A percentile compares a stretch with the other conserved stretches of the same genome.
These are phyloP conservation scores for Eremophila alpestris DNA, from an alignment of 2,797 vertebrate species.

Conservation along the genomic window DNA sequence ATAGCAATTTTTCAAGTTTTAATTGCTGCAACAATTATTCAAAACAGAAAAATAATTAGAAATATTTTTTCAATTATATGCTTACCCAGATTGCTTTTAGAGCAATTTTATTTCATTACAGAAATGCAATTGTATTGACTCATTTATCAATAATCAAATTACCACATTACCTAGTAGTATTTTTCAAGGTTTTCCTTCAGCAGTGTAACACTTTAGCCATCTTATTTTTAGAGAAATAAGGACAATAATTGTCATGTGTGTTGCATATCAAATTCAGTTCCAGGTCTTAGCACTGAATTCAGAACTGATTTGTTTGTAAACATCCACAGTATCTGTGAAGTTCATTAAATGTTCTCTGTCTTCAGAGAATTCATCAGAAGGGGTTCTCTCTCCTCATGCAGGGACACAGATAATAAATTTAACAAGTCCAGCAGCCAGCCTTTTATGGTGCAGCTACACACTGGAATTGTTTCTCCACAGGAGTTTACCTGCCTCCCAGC, in stretches of 20 bases:
- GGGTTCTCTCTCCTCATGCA: neutral
- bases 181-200: neutral
- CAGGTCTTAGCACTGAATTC: neutral
- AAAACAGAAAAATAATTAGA: neutral
- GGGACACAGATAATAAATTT: neutral
- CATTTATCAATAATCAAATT: neutral
- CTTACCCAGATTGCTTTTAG: neutral
- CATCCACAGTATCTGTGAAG: neutral
- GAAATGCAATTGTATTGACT: neutral
- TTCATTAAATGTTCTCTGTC: neutral
- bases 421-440: neutral
- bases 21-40: neutral
- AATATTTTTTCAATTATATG: neutral
- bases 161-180: neutral
- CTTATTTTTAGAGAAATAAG: neutral
- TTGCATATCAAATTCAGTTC: neutral
- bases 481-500: neutral
- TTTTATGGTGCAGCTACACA: neutral
- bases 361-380: neutral
- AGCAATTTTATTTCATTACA: neutral
- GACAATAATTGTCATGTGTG: neutral
- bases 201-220: neutral
- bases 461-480: neutral
- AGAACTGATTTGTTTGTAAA: neutral
- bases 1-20: neutral